Evolutionary conservation across 2,797 vertebrate genomes (phyloP).

Genomic region (Tapera naevia): DNA sequence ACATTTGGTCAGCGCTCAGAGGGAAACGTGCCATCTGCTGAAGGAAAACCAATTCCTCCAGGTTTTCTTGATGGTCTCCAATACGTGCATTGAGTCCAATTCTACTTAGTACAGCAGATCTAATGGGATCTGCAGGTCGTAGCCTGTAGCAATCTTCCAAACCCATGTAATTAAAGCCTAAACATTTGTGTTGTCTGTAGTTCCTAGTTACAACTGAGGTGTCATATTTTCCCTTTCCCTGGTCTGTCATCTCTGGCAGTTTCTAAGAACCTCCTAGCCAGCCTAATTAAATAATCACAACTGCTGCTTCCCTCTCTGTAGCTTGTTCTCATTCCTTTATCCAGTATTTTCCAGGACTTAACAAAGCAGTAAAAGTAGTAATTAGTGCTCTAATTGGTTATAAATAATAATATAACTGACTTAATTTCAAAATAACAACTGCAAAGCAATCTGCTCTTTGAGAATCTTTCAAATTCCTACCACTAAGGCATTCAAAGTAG

Average conservation of each 20-base stretch:
- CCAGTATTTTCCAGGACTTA: background rate
- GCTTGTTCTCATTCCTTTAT: background rate
- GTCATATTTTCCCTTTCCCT: background rate
- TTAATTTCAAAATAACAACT: slow-evolving; percentile 72
- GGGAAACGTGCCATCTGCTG: background rate
- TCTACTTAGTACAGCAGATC: background rate
- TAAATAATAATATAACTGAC: slow-evolving; percentile 63
- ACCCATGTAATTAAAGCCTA: slow-evolving; percentile 14
- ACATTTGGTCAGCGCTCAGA: background rate
- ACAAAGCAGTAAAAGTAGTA: slow-evolving; percentile 34
- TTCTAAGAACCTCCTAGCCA: background rate
- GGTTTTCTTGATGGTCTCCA: background rate
- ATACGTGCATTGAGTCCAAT: background rate
- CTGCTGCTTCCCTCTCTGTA: background rate
- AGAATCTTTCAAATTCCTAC: slow-evolving; percentile 34
- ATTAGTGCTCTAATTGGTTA: slow-evolving; percentile 40
- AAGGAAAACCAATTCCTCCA: background rate
- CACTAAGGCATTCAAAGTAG: background rate
- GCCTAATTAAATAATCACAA: slow-evolving; percentile 13
- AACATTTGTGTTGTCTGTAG: background rate
- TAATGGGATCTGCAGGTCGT: background rate
- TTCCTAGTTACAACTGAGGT: background rate
- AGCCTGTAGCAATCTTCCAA: slow-evolving; percentile 19
- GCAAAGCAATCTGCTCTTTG: slow-evolving; percentile 54
- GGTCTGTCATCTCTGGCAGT: background rate